Evolutionary conservation across 2,113 vertebrate genomes (phyloP), one percentile per base, ranked within the genome.

Genomic region (Synodontis membranacea): DNA sequence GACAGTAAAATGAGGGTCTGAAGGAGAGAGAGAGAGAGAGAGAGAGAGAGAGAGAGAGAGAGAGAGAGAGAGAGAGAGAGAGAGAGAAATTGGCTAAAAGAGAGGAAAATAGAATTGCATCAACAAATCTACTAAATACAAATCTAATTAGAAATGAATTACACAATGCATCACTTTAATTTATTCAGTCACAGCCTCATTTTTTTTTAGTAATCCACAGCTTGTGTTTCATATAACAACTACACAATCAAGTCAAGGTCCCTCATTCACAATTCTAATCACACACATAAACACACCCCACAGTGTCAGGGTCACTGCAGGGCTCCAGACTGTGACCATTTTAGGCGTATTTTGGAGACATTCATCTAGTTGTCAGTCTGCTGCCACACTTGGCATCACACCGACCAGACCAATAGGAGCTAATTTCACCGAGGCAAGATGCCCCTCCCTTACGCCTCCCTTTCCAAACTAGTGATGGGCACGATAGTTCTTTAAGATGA

Each of bases 141-240:
- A 68, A 66, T 58, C 15, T 50, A 50, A 84, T 14, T 70, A 70
- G 48, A 80, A 80, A 84, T 68, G 37, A 80, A 80, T 84, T 84
- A 84, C 50, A 62, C 4, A 66, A 80, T 37, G 21, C 48, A 21
- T 21, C 15, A 21, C 75, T 78, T 83, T 54, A 34, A 46, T 82
- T 76, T 82, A 76, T 78, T 56, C 58, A 79, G 72, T 28, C 56
- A 31, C 5, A 11, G 25, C 39, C 31, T 66, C 28, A 50, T 52
- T 83, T 62, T 52, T 83, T 62, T 75, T 87, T 75, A 56, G 62
- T 83, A 42, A 87, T 54, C 44, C 46, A 68, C 10, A 68, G 81
- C 46, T 64, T 21, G 19, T 82, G 42, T 66, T 42, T n/a, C 54
- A 81, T 74, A 66, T 34, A 64, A 86, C 23, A 75, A 82, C 34